Conservation (phyloP, 2,888 invertebrate genomes). For the Aphidius colemani region DNA sequence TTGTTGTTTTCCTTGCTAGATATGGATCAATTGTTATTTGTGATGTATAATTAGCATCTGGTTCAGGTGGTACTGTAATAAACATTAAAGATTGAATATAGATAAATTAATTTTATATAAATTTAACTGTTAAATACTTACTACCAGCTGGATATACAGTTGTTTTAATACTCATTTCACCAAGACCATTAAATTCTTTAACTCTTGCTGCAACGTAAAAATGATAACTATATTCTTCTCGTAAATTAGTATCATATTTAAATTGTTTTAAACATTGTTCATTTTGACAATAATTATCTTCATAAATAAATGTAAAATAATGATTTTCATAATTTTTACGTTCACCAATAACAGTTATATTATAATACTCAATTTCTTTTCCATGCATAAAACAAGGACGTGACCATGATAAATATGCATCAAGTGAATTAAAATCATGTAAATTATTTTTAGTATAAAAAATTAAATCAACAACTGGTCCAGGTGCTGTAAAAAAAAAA, state of each 20-base stretch:
- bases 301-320: constrained; percentile 25
- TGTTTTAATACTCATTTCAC: constrained; percentile 29
- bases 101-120: constrained; percentile 12
- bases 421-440: constrained; percentile 39
- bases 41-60: constrained; percentile 44
- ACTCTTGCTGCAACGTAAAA: constrained; percentile 45
- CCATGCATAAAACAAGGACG: constrained; percentile 49
- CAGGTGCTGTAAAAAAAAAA: constrained; percentile 44
- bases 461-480: constrained; percentile 40
- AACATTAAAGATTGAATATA: not conserved
- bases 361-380: constrained; percentile 42
- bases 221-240: constrained; percentile 46
- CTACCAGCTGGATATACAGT: constrained; percentile 50
- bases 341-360: constrained; percentile 41
- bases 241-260: constrained; percentile 29
- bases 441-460: constrained; percentile 31
- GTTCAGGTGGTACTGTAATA: constrained; percentile 48
- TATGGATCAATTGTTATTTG: constrained; percentile 49
- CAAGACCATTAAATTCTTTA: constrained; percentile 32
- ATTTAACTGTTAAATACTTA: constrained; percentile 36
- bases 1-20: constrained; percentile 45
- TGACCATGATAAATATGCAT: constrained; percentile 46
- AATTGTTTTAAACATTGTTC: constrained; percentile 38
- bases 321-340: constrained; percentile 36
- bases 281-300: constrained; percentile 31